Conservation (phyloP, 2,797 vertebrate genomes). For the Vultur gryphus region DNA sequence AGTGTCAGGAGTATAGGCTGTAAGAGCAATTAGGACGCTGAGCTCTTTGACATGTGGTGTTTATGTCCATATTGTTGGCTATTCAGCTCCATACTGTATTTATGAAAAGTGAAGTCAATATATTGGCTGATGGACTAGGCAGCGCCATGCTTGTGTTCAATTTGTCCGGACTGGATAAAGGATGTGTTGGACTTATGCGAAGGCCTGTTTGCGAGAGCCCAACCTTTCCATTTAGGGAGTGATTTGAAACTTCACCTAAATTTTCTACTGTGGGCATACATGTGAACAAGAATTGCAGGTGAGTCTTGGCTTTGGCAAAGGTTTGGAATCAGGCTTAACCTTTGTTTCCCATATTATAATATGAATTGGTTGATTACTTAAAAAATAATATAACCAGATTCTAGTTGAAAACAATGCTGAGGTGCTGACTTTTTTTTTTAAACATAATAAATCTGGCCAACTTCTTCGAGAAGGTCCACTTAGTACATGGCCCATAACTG, state of each 20-base stretch:
- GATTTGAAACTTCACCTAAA: background rate
- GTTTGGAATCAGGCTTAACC: background rate
- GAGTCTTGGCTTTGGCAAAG: background rate
- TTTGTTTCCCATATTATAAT: background rate
- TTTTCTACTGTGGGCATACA: background rate
- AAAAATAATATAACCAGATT: background rate
- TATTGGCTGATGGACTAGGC: background rate
- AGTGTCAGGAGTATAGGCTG: background rate
- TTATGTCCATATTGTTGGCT: background rate
- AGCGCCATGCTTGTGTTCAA: fast-evolving
- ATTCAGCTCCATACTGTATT: background rate
- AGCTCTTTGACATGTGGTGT: background rate
- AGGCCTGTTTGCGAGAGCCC: background rate
- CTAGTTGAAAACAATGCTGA: background rate
- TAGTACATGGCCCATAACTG: background rate
- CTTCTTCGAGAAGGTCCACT: background rate
- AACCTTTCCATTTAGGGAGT: background rate
- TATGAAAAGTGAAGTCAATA: background rate
- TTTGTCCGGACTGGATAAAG: background rate
- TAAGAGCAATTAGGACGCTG: background rate
- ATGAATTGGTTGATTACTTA: background rate
- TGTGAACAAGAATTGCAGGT: background rate
- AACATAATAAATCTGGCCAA: background rate
- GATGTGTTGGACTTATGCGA: background rate
- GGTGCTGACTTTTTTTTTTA: background rate